Conservation (phyloP, 1,140 invertebrate species). For the Cherax destructor region DNA sequence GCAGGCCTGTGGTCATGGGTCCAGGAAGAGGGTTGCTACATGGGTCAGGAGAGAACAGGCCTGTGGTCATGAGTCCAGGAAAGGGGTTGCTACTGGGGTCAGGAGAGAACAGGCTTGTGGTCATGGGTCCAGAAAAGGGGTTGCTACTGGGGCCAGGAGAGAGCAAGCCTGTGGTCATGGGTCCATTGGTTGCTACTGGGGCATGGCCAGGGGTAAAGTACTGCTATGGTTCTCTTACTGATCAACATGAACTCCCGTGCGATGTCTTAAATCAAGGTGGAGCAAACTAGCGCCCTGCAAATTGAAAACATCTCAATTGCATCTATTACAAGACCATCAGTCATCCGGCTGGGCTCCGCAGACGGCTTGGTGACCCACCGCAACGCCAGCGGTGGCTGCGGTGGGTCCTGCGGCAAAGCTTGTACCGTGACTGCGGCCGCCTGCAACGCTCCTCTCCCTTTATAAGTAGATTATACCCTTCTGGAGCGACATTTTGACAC, state of each 20-base stretch:
- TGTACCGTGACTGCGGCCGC: neutral
- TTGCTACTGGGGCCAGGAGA: too few relatives aligned
- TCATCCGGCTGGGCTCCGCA: neutral
- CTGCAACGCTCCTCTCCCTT: neutral
- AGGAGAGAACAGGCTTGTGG: too few relatives aligned
- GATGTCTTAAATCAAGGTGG: slow-evolving; percentile 6
- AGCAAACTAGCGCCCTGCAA: slow-evolving; percentile 10
- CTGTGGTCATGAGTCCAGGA: too few relatives aligned
- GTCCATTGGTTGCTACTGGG: too few relatives aligned
- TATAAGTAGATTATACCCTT: neutral
- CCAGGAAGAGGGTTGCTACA: too few relatives aligned
- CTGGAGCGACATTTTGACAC: neutral
- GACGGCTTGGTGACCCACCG: slow-evolving; percentile 15
- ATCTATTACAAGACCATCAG: slow-evolving; percentile 11
- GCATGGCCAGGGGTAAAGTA: too few relatives aligned
- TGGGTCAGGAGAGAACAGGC: too few relatives aligned
- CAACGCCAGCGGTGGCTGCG: neutral
- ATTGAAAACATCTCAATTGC: slow-evolving; percentile 17
- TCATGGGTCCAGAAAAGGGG: too few relatives aligned
- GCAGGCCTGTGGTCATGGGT: too few relatives aligned
- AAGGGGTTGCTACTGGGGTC: too few relatives aligned
- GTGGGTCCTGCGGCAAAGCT: neutral
- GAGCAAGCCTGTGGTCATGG: too few relatives aligned
- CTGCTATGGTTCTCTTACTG: too few relatives aligned
- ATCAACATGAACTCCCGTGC: neutral